These are phyloP conservation scores for Antedon mediterranea DNA, from an alignment of 53 echinoderm and acorn worm genomes.

Conservation along the genomic window DNA sequence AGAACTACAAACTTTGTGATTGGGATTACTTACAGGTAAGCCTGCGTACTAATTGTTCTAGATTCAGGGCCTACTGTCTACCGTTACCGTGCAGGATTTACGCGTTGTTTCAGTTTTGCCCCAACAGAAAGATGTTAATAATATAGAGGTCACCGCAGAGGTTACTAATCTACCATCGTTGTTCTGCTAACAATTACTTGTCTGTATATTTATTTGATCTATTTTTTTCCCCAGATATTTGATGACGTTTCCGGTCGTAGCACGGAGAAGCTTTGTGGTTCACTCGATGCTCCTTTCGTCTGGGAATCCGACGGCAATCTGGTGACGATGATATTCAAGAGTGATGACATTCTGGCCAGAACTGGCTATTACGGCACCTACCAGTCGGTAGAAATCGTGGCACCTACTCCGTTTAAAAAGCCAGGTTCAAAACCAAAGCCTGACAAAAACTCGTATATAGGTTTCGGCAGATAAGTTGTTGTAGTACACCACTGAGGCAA, in stretches of 20 bases:
- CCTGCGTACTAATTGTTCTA: too few relatives aligned
- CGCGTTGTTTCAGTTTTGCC: background rate
- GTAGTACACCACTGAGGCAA: too few relatives aligned
- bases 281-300: conserved; percentile 9
- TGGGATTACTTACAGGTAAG: conserved; percentile 46
- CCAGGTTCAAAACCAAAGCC: background rate
- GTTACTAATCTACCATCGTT: too few relatives aligned
- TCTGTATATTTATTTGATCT: background rate
- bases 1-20: conserved; percentile 38
- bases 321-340: conserved; percentile 30
- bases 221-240: conserved; percentile 9
- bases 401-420: background rate
- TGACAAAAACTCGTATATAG: too few relatives aligned
- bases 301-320: conserved; percentile 43
- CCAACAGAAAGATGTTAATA: too few relatives aligned
- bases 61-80: too few relatives aligned
- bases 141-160: too few relatives aligned
- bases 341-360: conserved; percentile 40
- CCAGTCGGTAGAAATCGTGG: background rate
- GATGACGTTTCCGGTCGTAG: conserved; percentile 19
- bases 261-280: conserved; percentile 29
- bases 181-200: background rate
- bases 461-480: too few relatives aligned
- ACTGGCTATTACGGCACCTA: conserved; percentile 39
- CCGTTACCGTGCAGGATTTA: too few relatives aligned